Conservation (phyloP, 2,888 invertebrate species). For the Unio pictorum region DNA sequence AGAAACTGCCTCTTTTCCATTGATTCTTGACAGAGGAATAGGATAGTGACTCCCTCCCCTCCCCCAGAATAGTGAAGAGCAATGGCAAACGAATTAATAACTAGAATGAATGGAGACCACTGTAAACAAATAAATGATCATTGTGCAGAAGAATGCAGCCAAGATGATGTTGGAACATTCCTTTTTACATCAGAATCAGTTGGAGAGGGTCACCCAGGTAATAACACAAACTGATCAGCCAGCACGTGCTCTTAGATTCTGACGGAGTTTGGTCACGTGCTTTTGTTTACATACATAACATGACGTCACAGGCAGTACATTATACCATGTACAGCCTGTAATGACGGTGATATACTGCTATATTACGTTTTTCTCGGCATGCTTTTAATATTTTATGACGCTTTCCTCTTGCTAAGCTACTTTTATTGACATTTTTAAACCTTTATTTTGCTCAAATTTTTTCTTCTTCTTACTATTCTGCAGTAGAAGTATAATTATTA, state of each 20-base stretch:
- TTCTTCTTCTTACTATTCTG: too few species aligned
- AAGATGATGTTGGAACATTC: conserved; percentile 65
- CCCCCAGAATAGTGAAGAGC: conserved; percentile 1
- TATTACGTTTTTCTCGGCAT: too few species aligned
- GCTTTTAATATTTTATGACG: too few species aligned
- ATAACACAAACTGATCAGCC: neutral
- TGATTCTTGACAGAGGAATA: conserved; percentile 20
- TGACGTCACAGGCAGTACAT: neutral
- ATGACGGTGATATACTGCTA: too few species aligned
- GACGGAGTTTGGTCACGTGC: conserved; percentile 30
- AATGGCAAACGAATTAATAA: conserved; percentile 14
- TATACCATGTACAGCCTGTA: too few species aligned
- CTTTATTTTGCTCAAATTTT: too few species aligned
- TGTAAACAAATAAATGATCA: conserved; percentile 59
- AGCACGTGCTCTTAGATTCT: neutral
- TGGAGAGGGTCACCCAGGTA: conserved; percentile 72
- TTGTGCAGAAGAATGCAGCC: conserved; percentile 64
- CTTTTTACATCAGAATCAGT: conserved; percentile 72
- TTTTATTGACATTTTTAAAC: too few species aligned
- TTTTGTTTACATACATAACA: conserved; percentile 29
- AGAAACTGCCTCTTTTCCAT: conserved; percentile 61
- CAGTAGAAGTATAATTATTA: too few species aligned
- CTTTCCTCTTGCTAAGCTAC: too few species aligned
- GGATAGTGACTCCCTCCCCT: conserved; percentile 10
- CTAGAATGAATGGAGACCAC: conserved; percentile 42